These are phyloP conservation scores for Pygmarrhopalites habei DNA, from an alignment of 1,140 invertebrate genomes.

Conservation along the genomic window DNA sequence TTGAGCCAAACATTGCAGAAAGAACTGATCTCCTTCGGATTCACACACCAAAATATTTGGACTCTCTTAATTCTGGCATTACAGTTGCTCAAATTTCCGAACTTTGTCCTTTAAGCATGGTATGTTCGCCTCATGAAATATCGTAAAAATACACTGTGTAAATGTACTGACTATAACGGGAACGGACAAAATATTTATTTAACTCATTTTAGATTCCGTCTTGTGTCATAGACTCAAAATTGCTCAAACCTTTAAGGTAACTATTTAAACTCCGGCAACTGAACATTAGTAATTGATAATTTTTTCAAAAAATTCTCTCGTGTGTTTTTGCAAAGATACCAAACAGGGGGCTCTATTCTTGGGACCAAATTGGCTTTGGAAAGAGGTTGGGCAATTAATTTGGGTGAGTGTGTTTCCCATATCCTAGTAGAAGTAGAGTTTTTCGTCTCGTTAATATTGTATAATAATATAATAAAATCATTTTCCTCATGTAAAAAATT, in stretches of 20 bases:
- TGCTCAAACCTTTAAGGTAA: constrained; percentile 5
- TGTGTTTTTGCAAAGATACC: constrained; percentile 50
- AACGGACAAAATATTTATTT: too few relatives aligned
- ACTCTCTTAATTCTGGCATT: constrained; percentile 64
- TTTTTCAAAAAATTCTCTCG: too few relatives aligned
- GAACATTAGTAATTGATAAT: too few relatives aligned
- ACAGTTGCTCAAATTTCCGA: constrained; percentile 72
- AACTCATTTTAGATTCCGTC: neutral
- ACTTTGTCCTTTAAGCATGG: constrained; percentile 48
- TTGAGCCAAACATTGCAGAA: constrained; percentile 60
- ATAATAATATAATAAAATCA: too few relatives aligned
- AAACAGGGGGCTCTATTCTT: constrained; percentile 73
- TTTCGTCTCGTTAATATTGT: too few relatives aligned
- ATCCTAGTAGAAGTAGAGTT: too few relatives aligned
- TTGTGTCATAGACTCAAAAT: neutral
- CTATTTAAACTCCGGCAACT: neutral
- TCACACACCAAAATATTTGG: constrained; percentile 64
- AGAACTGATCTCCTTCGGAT: constrained; percentile 62
- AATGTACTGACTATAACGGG: too few relatives aligned
- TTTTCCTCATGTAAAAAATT: too few relatives aligned
- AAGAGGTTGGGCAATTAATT: constrained; percentile 76
- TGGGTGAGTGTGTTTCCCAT: too few relatives aligned
- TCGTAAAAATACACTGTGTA: too few relatives aligned
- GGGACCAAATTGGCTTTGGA: constrained; percentile 71
- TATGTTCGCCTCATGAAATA: neutral